Evolutionary conservation across 2,113 vertebrate species (phyloP).

Genomic region (Cromileptes altivelis): DNA sequence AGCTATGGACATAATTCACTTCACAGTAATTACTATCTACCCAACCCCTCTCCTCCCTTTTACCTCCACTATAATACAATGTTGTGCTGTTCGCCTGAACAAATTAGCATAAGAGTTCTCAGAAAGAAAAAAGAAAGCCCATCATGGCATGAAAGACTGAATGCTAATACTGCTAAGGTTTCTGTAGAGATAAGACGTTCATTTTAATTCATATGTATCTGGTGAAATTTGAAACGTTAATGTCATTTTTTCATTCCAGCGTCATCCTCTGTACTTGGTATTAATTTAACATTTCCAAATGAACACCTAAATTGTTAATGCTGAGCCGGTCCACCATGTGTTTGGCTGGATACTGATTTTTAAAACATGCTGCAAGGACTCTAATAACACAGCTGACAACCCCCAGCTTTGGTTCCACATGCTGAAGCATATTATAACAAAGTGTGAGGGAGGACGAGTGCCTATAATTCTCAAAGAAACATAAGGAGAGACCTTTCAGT

Average conservation of each 20-base stretch:
- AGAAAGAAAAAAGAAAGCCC: constrained; percentile 18
- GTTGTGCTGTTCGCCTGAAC: neutral
- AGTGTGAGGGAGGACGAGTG: neutral
- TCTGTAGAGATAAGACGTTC: constrained; percentile 6
- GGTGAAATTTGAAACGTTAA: constrained; percentile 20
- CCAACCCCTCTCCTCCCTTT: constrained; percentile 35
- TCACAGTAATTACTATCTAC: constrained; percentile 64
- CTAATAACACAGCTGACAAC: constrained; percentile 13
- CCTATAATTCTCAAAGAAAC: neutral
- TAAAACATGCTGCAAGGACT: constrained; percentile 13
- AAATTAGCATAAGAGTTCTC: constrained; percentile 19
- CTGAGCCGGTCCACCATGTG: neutral
- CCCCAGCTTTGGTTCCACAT: neutral
- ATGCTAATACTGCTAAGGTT: neutral
- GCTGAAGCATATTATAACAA: neutral
- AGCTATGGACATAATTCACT: constrained; percentile 64
- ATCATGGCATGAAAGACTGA: neutral
- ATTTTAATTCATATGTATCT: constrained; percentile 9
- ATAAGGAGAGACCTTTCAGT: neutral
- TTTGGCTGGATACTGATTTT: neutral
- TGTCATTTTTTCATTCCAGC: neutral
- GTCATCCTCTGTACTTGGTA: constrained; percentile 2
- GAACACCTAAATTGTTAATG: constrained; percentile 28
- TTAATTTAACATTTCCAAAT: constrained; percentile 27
- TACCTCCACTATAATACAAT: constrained; percentile 5